Conservation (phyloP, 2,113 vertebrate genomes). For the Petroica traversi region DNA sequence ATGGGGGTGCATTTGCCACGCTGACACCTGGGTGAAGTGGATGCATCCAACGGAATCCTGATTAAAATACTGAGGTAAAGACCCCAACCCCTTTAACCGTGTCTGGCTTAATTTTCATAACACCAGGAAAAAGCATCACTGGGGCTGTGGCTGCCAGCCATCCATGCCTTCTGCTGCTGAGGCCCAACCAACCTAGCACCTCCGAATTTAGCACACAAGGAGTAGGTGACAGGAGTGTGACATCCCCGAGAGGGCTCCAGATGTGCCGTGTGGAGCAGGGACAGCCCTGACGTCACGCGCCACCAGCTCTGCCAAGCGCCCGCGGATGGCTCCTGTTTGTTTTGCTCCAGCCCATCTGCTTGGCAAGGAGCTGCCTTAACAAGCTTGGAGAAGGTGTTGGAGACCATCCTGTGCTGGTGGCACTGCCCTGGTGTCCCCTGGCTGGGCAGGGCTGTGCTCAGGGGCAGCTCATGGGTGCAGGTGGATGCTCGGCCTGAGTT, state of each 20-base stretch:
- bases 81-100: too few species aligned
- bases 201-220: accelerated
- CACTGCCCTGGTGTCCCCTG: not conserved
- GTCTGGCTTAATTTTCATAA: too few species aligned
- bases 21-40: too few species aligned
- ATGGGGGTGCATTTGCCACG: too few species aligned
- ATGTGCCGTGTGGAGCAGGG: not conserved
- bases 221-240: accelerated
- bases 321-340: accelerated
- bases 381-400: accelerated
- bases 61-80: too few species aligned
- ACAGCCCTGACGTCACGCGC: accelerated
- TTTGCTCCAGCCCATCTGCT: not conserved
- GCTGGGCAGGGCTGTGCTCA: not conserved
- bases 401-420: not conserved
- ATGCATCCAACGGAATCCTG: too few species aligned
- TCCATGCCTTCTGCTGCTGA: not conserved
- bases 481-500: not conserved
- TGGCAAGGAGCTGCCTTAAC: not conserved
- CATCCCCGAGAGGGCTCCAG: not conserved
- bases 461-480: not conserved
- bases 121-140: too few species aligned
- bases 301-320: not conserved
- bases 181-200: not conserved
- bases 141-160: accelerated